Percentiles rank a stretch among this genome's conserved stretches.
Evolutionary conservation across 2,888 invertebrate species (phyloP).

Genomic region (Mamestra brassicae): DNA sequence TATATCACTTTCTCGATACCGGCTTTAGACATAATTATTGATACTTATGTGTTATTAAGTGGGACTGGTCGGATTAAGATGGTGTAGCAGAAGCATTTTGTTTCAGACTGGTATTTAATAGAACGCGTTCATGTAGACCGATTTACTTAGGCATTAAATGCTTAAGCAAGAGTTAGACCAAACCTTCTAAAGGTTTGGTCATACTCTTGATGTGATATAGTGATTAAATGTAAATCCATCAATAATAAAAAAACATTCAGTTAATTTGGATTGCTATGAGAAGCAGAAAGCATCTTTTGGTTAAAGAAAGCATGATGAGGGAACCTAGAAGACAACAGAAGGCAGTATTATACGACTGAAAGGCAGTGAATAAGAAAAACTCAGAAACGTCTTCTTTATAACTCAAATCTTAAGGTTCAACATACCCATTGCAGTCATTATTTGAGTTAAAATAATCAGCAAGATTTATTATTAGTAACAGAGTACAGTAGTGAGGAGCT

Average conservation of each 20-base stretch:
- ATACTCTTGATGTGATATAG: too few relatives aligned
- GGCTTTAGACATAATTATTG: conserved; percentile 55
- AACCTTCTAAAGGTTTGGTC: too few relatives aligned
- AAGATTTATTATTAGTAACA: conserved; percentile 21
- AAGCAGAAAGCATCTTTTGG: not conserved
- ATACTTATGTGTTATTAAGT: conserved; percentile 57
- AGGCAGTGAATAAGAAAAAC: not conserved
- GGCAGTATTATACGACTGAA: not conserved
- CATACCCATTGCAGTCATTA: conserved; percentile 9
- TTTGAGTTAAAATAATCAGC: conserved; percentile 17
- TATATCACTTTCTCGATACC: conserved; percentile 66
- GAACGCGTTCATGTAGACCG: conserved; percentile 6
- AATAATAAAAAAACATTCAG: not conserved
- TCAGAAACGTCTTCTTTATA: not conserved
- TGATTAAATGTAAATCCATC: too few relatives aligned
- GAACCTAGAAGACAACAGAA: too few relatives aligned
- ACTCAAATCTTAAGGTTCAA: not conserved
- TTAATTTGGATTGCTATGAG: not conserved
- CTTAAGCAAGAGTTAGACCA: too few relatives aligned
- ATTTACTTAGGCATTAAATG: not conserved
- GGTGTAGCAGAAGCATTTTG: not conserved
- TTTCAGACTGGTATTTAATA: not conserved
- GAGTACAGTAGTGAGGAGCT: too few relatives aligned
- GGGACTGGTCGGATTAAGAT: conserved; percentile 6
- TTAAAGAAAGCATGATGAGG: not conserved